Conservation (phyloP, 1,140 invertebrate species). For the Polypedilum vanderplanki region DNA sequence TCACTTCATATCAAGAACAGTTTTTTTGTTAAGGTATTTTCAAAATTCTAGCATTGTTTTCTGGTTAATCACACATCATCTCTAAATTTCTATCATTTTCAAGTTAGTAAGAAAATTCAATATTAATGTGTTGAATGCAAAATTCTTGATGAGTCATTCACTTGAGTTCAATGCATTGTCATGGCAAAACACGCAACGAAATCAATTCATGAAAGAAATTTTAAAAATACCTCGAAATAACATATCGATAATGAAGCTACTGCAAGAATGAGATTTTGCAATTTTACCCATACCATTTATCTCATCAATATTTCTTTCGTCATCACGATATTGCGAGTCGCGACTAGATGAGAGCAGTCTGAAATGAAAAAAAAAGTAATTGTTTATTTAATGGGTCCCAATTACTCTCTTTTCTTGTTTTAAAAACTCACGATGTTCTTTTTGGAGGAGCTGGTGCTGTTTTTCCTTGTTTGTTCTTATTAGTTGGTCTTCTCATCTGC, state of each 20-base stretch:
- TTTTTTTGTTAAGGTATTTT: not conserved
- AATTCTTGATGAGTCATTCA: too few species aligned
- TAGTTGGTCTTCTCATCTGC: conserved; percentile 77
- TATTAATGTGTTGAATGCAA: too few species aligned
- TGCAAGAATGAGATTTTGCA: conserved; percentile 45
- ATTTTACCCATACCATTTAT: conserved; percentile 42
- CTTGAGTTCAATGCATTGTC: too few species aligned
- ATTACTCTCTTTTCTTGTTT: not conserved
- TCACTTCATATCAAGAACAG: not conserved
- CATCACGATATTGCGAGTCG: conserved; percentile 43
- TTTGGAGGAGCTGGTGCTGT: conserved; percentile 92
- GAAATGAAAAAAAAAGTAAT: conserved; percentile 39
- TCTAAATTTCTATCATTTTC: too few species aligned
- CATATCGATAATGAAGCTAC: conserved; percentile 45
- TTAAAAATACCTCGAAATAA: conserved; percentile 44
- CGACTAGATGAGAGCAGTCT: conserved; percentile 70
- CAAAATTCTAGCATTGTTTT: not conserved
- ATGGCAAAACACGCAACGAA: conserved; percentile 9
- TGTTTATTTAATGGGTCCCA: not conserved
- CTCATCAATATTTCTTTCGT: conserved; percentile 36
- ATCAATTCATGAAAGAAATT: not conserved
- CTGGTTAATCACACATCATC: not conserved
- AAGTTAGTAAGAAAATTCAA: too few species aligned
- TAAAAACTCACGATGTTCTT: conserved; percentile 67
- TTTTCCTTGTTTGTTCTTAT: conserved; percentile 82